Evolutionary conservation across 2,113 vertebrate species (phyloP).

Genomic region (Tamias sibiricus): DNA sequence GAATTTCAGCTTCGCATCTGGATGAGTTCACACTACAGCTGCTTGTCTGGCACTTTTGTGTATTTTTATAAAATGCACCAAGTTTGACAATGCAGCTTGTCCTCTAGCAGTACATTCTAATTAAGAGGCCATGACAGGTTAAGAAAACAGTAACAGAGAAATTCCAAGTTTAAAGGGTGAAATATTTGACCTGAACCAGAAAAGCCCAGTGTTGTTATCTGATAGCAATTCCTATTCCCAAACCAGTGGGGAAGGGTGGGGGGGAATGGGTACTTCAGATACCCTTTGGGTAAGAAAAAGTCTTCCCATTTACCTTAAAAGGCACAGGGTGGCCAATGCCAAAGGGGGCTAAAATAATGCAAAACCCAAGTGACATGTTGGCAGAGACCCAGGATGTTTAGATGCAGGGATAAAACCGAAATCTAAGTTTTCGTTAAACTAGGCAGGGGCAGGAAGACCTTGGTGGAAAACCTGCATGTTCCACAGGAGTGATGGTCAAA

Average conservation of each 20-base stretch:
- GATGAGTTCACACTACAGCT: constrained; percentile 36
- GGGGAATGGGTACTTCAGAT: background rate
- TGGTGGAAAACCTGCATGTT: background rate
- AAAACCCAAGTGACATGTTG: background rate
- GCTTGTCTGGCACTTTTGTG: constrained; percentile 38
- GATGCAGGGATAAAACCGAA: background rate
- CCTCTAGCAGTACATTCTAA: constrained; percentile 63
- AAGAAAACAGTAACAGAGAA: constrained; percentile 59
- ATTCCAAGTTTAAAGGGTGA: constrained; percentile 52
- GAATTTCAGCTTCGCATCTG: constrained; percentile 55
- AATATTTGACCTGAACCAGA: constrained; percentile 38
- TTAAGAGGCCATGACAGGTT: constrained; percentile 44
- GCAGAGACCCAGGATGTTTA: background rate
- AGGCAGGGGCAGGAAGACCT: background rate
- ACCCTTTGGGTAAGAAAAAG: background rate
- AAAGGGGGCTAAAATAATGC: background rate
- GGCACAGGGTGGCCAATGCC: background rate
- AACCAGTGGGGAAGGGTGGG: background rate
- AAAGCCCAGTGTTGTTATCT: background rate
- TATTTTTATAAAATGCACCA: constrained; percentile 50
- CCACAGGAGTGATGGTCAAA: background rate
- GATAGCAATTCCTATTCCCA: background rate
- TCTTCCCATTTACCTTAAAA: background rate
- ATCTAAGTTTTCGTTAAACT: background rate
- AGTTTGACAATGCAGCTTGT: constrained; percentile 32